phyloP scores from a whole-genome alignment of 2,888 invertebrate genomes.

The Heliconius sara region DNA sequence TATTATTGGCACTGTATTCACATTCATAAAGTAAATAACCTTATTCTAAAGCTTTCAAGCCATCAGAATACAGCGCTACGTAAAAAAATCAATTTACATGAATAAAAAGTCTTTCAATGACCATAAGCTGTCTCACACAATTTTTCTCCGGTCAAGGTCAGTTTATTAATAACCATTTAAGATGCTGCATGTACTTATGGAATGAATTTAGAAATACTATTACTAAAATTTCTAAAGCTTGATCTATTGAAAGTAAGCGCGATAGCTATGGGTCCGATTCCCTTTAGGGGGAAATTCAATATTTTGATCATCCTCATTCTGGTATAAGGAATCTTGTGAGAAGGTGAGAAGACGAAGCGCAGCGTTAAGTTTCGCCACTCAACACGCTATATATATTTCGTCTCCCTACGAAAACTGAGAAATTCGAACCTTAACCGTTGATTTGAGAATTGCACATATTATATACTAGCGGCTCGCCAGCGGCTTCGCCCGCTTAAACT shows the following conservation, averaged over 20 bases:
- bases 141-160: constrained; percentile 33
- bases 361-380: no score
- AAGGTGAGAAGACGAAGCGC: no score
- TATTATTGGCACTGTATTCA: background rate
- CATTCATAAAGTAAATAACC: background rate
- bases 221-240: background rate
- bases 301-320: background rate
- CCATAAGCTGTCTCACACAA: constrained; percentile 32
- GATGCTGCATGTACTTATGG: constrained; percentile 9
- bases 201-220: background rate
- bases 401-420: no score
- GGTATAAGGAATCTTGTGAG: background rate
- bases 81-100: constrained; percentile 20
- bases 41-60: constrained; percentile 11
- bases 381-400: no score
- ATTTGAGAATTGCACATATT: no score
- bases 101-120: constrained; percentile 31
- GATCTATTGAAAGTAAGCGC: background rate
- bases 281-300: background rate
- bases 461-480: no score
- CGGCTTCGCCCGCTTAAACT: no score
- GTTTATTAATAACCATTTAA: constrained; percentile 32
- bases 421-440: no score
- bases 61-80: constrained; percentile 6
- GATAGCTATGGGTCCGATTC: background rate